These are phyloP conservation scores for Bungarus multicinctus DNA, from an alignment of 2,113 vertebrate species.

Conservation along the genomic window DNA sequence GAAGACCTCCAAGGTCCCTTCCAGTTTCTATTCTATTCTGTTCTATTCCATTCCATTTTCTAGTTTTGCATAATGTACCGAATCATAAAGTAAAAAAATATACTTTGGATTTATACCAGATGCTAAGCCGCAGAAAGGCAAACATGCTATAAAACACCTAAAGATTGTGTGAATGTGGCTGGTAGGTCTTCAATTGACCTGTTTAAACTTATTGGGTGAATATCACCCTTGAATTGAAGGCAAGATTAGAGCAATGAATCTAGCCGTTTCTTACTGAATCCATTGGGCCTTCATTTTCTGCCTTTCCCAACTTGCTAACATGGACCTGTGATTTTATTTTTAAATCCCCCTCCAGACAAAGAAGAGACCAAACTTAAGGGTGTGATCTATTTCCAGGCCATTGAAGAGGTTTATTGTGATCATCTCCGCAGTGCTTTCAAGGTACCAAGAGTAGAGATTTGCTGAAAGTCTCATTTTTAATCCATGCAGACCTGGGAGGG, in stretches of 20 bases:
- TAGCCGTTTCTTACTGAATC: not conserved
- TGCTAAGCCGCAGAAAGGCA: no score
- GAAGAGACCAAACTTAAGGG: constrained; percentile 89
- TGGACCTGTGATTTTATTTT: not conserved
- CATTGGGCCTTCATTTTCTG: not conserved
- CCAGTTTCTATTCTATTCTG: no score
- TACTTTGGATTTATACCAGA: no score
- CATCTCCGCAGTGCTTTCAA: constrained; percentile 85
- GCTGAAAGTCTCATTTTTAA: not conserved
- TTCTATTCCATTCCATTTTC: no score
- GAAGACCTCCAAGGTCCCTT: no score
- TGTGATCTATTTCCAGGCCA: constrained; percentile 92
- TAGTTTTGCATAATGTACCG: no score
- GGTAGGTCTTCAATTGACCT: not conserved
- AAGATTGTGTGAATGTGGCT: not conserved
- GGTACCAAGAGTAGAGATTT: constrained; percentile 45
- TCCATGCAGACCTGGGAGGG: no score
- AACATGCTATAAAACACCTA: no score
- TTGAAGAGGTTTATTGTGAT: constrained; percentile 90
- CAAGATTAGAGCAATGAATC: not conserved
- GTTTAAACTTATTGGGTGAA: not conserved
- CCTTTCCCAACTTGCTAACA: not conserved
- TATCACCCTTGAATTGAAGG: not conserved
- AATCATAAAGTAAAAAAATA: no score
- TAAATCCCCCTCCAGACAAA: constrained; percentile 70